A percentile compares a stretch with the other conserved stretches of the same genome.
phyloP scores from a whole-genome alignment of 2,888 invertebrate species.

The Neuroscelio doddi region DNA sequence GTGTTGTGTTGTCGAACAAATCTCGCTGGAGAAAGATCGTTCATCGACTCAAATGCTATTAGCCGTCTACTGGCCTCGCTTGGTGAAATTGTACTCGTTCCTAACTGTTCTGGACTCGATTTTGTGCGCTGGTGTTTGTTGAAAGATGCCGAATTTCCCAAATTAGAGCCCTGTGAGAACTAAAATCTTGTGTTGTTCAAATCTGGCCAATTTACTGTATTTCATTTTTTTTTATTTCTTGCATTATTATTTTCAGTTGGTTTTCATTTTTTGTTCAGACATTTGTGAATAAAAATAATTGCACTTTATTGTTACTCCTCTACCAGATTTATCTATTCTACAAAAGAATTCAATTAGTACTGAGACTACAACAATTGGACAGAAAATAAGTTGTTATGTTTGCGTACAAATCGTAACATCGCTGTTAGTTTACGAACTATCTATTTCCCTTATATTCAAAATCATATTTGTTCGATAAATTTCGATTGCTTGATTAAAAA shows the following conservation, averaged over 20 bases:
- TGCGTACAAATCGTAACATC: background rate
- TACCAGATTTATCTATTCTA: too few species aligned
- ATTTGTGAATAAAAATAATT: too few species aligned
- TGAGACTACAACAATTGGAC: background rate
- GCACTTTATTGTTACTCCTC: too few species aligned
- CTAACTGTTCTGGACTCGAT: conserved; percentile 77
- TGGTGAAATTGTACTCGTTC: conserved; percentile 65
- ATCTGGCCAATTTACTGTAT: background rate
- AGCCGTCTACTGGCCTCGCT: conserved; percentile 73
- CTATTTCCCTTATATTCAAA: too few species aligned
- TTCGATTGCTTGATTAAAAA: background rate
- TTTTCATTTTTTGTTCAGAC: too few species aligned
- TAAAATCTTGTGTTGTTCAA: conserved; percentile 32
- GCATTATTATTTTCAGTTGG: too few species aligned
- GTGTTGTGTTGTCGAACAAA: conserved; percentile 45
- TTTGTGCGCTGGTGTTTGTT: conserved; percentile 78
- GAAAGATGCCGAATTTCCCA: conserved; percentile 59
- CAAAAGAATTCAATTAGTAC: background rate
- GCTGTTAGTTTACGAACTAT: background rate
- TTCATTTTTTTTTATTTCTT: background rate
- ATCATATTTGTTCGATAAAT: too few species aligned
- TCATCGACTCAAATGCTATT: conserved; percentile 77
- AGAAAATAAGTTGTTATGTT: background rate
- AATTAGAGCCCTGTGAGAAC: conserved; percentile 66
- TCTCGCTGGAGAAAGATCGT: conserved; percentile 73